These are phyloP conservation scores for Erpobdella octoculata DNA, from an alignment of 2,888 invertebrate genomes.

Conservation along the genomic window DNA sequence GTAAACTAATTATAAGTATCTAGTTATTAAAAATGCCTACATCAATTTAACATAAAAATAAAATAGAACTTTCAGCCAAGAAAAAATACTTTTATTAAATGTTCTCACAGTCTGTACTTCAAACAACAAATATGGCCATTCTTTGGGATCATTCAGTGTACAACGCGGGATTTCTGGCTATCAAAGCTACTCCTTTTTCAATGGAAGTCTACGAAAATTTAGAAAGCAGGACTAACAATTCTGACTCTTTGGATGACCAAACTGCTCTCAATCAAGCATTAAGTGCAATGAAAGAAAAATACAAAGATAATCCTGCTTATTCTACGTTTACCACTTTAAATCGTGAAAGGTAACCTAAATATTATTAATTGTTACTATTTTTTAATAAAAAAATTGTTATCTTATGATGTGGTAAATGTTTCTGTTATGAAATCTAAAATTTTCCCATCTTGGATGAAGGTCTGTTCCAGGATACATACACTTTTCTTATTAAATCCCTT, in stretches of 20 bases:
- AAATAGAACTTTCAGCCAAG: no score
- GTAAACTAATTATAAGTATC: background rate
- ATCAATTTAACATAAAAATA: no score
- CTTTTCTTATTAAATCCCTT: no score
- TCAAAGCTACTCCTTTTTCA: constrained; percentile 24
- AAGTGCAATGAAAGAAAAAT: background rate
- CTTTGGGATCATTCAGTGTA: constrained; percentile 27
- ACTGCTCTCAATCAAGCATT: constrained; percentile 27
- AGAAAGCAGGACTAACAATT: constrained; percentile 17
- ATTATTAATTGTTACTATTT: no score
- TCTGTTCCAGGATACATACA: no score
- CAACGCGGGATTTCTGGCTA: constrained; percentile 33
- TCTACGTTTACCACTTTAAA: background rate
- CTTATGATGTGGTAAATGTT: no score
- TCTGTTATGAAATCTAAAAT: no score
- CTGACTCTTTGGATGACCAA: constrained; percentile 31
- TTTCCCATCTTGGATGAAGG: no score
- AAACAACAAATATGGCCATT: background rate
- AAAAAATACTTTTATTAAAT: no score
- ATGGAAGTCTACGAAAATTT: constrained; percentile 26
- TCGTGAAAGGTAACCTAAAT: background rate
- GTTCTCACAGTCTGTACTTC: background rate
- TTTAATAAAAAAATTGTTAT: no score
- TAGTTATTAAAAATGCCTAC: no score
- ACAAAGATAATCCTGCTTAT: background rate